phyloP scores from a whole-genome alignment of 2,888 invertebrate genomes.

The Drosophila setosimentum region DNA sequence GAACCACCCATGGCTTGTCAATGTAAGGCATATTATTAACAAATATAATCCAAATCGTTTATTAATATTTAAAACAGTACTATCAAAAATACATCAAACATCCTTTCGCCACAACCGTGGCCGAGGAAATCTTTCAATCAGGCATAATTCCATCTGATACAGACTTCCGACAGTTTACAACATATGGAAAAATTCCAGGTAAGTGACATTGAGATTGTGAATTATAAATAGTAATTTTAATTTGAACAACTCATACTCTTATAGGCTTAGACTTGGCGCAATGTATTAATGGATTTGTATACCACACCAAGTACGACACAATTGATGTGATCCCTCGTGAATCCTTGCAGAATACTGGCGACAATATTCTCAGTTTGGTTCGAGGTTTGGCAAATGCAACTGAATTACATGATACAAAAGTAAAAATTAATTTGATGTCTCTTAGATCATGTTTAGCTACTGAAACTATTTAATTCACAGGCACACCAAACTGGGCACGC shows the following conservation, averaged over 20 bases:
- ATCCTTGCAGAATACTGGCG: slow-evolving; percentile 90
- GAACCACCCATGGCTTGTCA: slow-evolving; percentile 88
- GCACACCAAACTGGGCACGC: slow-evolving; percentile 83
- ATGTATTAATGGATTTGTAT: slow-evolving; percentile 90
- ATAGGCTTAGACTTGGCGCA: slow-evolving; percentile 91
- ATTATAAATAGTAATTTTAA: not conserved
- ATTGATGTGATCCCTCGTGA: slow-evolving; percentile 88
- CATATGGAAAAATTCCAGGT: slow-evolving; percentile 70
- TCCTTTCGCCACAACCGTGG: slow-evolving; percentile 87
- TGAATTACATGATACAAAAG: slow-evolving; percentile 74
- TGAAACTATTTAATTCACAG: slow-evolving; percentile 65
- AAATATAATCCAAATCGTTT: not conserved
- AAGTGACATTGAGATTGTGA: not conserved
- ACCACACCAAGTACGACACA: slow-evolving; percentile 91
- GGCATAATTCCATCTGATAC: slow-evolving; percentile 89
- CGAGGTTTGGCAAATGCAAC: slow-evolving; percentile 85
- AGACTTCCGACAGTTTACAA: slow-evolving; percentile 88
- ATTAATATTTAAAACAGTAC: slow-evolving; percentile 73
- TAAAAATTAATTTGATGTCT: slow-evolving; percentile 25
- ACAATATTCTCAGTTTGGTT: slow-evolving; percentile 88
- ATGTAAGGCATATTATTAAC: slow-evolving; percentile 77
- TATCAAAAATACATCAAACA: slow-evolving; percentile 86
- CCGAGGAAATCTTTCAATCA: slow-evolving; percentile 89
- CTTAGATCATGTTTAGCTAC: not conserved
- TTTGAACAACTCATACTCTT: not conserved